Conservation (phyloP, 1,140 invertebrate species). For the Liolophura sinensis region DNA sequence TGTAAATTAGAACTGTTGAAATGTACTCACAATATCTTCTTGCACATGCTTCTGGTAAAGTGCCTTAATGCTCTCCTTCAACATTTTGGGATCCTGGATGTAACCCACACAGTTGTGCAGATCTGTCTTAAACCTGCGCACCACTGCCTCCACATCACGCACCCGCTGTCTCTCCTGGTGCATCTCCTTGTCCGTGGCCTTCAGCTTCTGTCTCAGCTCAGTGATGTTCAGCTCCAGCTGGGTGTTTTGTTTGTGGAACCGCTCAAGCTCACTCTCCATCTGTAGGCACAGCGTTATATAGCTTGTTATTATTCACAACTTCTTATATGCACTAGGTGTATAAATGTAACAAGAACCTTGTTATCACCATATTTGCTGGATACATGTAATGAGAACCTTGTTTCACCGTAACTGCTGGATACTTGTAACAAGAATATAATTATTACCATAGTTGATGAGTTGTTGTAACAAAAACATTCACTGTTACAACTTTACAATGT, state of each 20-base stretch:
- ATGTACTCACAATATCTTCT: conserved; percentile 58
- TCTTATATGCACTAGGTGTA: too few relatives aligned
- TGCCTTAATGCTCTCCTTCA: conserved; percentile 78
- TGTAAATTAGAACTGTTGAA: not conserved
- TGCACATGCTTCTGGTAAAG: conserved; percentile 76
- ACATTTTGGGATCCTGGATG: conserved; percentile 74
- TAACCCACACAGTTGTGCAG: conserved; percentile 74
- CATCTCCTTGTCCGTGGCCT: conserved; percentile 70
- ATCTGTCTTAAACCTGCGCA: conserved; percentile 78
- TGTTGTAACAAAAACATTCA: not conserved
- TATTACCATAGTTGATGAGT: too few relatives aligned
- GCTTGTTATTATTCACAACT: too few relatives aligned
- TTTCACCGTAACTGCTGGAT: too few relatives aligned
- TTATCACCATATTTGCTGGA: too few relatives aligned
- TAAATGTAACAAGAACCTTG: too few relatives aligned
- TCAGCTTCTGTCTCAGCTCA: conserved; percentile 76
- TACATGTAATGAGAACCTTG: too few relatives aligned
- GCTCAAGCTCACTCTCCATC: conserved; percentile 72
- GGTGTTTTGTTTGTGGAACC: conserved; percentile 69
- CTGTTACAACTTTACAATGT: too few relatives aligned
- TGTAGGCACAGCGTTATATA: conserved; percentile 22
- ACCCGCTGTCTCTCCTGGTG: conserved; percentile 66
- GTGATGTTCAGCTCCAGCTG: conserved; percentile 73
- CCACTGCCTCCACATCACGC: conserved; percentile 68
- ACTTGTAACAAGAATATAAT: too few relatives aligned